phyloP scores from a whole-genome alignment of 2,888 invertebrate genomes.

The Melinopterus prodromus region DNA sequence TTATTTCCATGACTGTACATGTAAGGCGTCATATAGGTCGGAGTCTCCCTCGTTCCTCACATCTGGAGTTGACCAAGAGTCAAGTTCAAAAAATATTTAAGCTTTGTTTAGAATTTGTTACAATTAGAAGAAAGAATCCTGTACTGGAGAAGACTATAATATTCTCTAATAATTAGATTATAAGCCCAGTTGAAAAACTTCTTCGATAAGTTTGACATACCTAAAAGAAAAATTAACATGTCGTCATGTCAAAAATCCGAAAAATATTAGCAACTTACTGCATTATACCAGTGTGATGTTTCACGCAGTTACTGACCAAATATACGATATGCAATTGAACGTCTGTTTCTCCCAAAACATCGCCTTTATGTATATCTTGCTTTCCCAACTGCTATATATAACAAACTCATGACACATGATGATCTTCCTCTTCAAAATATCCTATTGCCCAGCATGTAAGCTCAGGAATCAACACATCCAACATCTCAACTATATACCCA shows the following conservation, averaged over 20 bases:
- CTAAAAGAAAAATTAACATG: slow-evolving; percentile 39
- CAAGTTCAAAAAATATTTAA: neutral
- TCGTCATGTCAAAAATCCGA: neutral
- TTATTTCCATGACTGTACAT: too few species aligned
- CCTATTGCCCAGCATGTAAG: slow-evolving; percentile 46
- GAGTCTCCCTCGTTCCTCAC: too few species aligned
- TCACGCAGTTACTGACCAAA: slow-evolving; percentile 25
- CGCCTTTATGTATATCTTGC: neutral
- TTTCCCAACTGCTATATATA: neutral
- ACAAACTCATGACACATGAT: slow-evolving; percentile 10
- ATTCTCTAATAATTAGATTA: slow-evolving; percentile 47
- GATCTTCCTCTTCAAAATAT: too few species aligned
- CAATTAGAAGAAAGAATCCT: slow-evolving; percentile 47
- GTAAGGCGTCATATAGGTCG: too few species aligned
- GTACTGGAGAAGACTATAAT: slow-evolving; percentile 48
- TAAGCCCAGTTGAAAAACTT: slow-evolving; percentile 43
- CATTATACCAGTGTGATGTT: slow-evolving; percentile 35
- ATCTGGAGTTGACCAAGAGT: too few species aligned
- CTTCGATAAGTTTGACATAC: slow-evolving; percentile 44
- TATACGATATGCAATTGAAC: slow-evolving; percentile 7
- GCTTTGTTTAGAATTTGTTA: slow-evolving; percentile 29
- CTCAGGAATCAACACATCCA: slow-evolving; percentile 41
- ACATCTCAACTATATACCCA: too few species aligned
- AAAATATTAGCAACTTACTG: slow-evolving; percentile 35
- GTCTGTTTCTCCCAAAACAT: slow-evolving; percentile 11